Base-by-base conservation (phyloP, 1,140 invertebrate genomes). In the Drosophila nikananu region DNA sequence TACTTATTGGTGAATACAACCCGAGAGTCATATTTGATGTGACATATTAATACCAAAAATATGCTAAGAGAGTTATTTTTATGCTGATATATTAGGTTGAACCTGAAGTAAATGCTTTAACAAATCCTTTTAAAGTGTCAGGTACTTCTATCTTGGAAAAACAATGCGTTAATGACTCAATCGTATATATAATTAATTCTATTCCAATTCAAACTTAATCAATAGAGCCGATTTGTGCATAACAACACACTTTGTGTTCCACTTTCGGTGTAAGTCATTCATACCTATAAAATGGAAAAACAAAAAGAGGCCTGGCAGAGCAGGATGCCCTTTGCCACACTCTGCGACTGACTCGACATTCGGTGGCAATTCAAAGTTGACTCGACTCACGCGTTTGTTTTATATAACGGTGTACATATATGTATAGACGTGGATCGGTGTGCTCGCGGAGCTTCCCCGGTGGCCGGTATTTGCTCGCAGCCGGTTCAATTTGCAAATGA, bases 401-500 rank as follows among this genome's bases (percentile, higher is more conserved):
- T 76, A 77, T 65, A 76, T 58, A 77, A 67, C 39, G 23, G 19
- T 64, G 37, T 23, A 55, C 32, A 12, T 30, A 51, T 21, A 59
- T 32, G 57, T 39, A 58, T 19, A 49, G 32, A 52, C n/a, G 25
- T 37, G 37, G 67, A 37, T 46, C 25, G 48, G 48, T 55, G 46
- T 25, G 46, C 23, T n/a, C 23, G 27, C 70, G 37, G 49, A 78
- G 44, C 71, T 61, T 57, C 25, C 54, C 76, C 59, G 15, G 72
- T 35, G 68, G 70, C 70, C 37, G 46, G 35, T 73, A 58, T 59
- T 73, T 75, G 46, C 73, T 67, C 44, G 52, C 46, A 71, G 39
- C 44, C 64, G 78, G 83, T 67, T 49, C 80, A 63, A 86, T 86
- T 82, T 82, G 83, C 83, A 86, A 86, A 75, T 44, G 41, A 58